Evolutionary conservation across 2,888 invertebrate genomes (phyloP).

Genomic region (Cantharis lateralis): DNA sequence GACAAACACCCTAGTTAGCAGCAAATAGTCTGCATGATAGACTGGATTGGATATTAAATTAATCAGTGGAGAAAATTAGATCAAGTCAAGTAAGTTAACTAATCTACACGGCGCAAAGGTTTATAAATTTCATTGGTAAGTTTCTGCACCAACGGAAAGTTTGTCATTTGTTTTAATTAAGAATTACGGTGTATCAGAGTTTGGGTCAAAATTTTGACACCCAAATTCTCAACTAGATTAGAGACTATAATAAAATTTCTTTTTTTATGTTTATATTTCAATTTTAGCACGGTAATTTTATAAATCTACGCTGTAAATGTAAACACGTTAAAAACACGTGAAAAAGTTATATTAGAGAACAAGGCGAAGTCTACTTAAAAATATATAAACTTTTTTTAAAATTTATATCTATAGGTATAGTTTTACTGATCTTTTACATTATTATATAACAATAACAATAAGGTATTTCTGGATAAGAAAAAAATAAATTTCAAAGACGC

Average conservation of each 20-base stretch:
- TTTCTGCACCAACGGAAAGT: background rate
- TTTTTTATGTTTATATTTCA: background rate
- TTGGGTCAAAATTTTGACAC: background rate
- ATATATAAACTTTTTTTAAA: too few species aligned
- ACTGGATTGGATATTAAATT: background rate
- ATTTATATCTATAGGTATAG: too few species aligned
- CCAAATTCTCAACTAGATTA: background rate
- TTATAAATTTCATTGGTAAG: background rate
- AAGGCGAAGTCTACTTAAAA: too few species aligned
- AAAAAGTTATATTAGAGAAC: too few species aligned
- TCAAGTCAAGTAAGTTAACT: background rate
- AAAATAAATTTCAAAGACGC: too few species aligned
- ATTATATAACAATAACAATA: too few species aligned
- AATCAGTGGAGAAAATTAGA: background rate
- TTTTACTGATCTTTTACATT: too few species aligned
- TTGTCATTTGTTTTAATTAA: background rate
- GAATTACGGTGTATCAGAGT: background rate
- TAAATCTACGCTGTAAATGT: too few species aligned
- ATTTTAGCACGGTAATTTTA: too few species aligned
- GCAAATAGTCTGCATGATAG: background rate
- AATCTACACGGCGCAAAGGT: background rate
- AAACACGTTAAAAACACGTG: too few species aligned
- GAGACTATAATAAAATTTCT: too few species aligned
- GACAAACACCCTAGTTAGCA: background rate
- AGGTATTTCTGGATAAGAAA: too few species aligned